These are phyloP conservation scores for Thomomys bottae DNA, from an alignment of 2,113 vertebrate genomes.

Conservation along the genomic window DNA sequence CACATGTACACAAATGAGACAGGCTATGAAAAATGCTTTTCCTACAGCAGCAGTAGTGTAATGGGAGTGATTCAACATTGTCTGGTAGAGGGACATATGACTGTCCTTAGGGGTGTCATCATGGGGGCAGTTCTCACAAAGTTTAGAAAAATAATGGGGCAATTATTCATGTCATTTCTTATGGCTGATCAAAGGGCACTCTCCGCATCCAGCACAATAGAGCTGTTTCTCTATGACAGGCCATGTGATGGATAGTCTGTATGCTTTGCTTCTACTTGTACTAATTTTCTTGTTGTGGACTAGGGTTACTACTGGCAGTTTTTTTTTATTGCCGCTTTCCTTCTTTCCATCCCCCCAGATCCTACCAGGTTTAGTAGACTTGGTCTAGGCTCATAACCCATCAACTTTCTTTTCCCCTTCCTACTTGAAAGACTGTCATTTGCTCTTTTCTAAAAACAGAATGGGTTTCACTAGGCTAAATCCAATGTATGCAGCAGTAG, in stretches of 20 bases:
- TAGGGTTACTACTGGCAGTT: too few relatives aligned
- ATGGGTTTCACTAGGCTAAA: too few relatives aligned
- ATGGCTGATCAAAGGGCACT: neutral
- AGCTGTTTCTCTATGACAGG: neutral
- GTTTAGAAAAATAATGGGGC: neutral
- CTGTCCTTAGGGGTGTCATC: neutral
- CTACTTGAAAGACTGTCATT: neutral
- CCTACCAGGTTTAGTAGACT: neutral
- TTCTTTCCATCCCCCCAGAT: neutral
- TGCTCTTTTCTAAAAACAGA: neutral
- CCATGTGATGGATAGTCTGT: neutral
- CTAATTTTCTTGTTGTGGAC: neutral
- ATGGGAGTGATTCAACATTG: neutral
- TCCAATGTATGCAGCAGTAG: too few relatives aligned
- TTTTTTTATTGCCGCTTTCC: neutral
- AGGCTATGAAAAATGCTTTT: neutral
- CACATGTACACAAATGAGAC: neutral
- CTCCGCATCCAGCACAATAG: neutral
- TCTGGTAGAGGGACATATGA: neutral
- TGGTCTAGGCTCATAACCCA: neutral
- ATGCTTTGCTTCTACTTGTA: neutral
- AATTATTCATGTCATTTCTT: conserved; percentile 17
- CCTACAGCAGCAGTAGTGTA: neutral
- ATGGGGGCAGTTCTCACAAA: neutral
- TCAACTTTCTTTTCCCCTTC: neutral